phyloP scores from a whole-genome alignment of 2,888 invertebrate species.

The Petrolisthes manimaculis region DNA sequence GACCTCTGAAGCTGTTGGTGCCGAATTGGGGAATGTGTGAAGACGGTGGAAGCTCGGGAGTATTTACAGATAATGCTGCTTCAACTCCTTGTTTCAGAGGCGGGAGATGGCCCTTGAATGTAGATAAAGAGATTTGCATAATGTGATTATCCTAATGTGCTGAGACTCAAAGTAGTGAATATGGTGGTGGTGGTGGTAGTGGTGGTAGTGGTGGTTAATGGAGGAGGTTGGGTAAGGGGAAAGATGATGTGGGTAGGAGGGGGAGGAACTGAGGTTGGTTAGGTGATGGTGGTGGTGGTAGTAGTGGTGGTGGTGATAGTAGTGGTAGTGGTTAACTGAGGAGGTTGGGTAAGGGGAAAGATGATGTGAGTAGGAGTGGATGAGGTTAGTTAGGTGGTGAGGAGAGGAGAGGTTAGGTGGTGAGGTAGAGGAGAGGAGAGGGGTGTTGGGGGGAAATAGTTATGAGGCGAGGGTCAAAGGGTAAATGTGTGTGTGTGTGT shows the following conservation, averaged over 20 bases:
- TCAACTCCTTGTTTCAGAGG: slow-evolving; percentile 16
- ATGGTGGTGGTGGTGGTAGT: background rate
- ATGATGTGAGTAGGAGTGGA: no score
- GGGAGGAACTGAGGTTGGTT: no score
- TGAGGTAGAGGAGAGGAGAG: background rate
- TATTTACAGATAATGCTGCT: slow-evolving; percentile 21
- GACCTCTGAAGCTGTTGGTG: background rate
- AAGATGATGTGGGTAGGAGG: background rate
- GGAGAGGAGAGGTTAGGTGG: no score
- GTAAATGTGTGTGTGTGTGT: background rate
- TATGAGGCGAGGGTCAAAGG: background rate
- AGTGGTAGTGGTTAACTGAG: no score
- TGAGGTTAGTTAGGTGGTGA: no score
- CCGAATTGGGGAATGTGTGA: background rate
- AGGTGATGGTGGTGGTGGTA: no score
- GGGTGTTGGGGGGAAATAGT: background rate
- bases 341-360: no score
- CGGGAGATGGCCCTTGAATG: slow-evolving; percentile 9
- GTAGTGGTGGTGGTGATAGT: no score
- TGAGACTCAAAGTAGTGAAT: slow-evolving; percentile 12
- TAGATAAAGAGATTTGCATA: slow-evolving; percentile 26
- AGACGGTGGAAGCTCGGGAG: background rate
- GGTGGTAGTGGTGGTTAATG: background rate
- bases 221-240: background rate
- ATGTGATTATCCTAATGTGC: slow-evolving; percentile 28